Base-by-base conservation (phyloP, 2,888 invertebrate genomes). In the Gymnosoma rotundatum region DNA sequence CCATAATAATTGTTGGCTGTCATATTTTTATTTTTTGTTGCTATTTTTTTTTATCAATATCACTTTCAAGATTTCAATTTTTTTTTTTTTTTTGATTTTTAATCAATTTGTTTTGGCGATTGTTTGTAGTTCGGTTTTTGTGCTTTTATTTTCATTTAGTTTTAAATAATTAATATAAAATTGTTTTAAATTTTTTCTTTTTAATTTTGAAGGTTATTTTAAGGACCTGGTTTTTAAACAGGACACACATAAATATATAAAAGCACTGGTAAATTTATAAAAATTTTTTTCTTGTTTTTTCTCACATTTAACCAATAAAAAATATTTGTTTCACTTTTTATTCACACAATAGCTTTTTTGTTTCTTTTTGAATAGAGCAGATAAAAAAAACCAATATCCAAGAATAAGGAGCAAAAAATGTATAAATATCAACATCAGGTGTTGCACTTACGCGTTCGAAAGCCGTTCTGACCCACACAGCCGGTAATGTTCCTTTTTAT, bases 401-500 rank as follows among this genome's bases (percentile, higher is more conserved):
- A 73, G 8, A 58, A 58, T 32, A 52, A 66, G 50, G 12, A 66
- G 45, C 21, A 54, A 64, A 56, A 18, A 52, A 54, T n/a, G 52
- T 45, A 58, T 83, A 83, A 84, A 72, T 78, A 87, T 88, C 88
- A 90, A 91, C 90, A 91, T 88, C 84, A 90, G 89, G 91, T 93
- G 93, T 91, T 93, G 92, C 93, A 97, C 97, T 97, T 97, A 97
- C 97, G 92, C 92, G 97, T 96, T 97, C 95, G 95, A 96, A 96
- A 97, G 97, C 97, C 97, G 97, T 97, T 97, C 97, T 97, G 97
- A 96, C 95, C 95, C 95, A 95, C 94, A 94, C 94, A 94, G 94
- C 94, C 94, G 94, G 93, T 94, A 90, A 89, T 89, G 90, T 92
- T 91, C 91, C 92, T 92, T 92, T 92, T 92, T 92, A 92, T 92